phyloP scores from a whole-genome alignment of 2,888 invertebrate genomes.

The Phlogophora meticulosa region DNA sequence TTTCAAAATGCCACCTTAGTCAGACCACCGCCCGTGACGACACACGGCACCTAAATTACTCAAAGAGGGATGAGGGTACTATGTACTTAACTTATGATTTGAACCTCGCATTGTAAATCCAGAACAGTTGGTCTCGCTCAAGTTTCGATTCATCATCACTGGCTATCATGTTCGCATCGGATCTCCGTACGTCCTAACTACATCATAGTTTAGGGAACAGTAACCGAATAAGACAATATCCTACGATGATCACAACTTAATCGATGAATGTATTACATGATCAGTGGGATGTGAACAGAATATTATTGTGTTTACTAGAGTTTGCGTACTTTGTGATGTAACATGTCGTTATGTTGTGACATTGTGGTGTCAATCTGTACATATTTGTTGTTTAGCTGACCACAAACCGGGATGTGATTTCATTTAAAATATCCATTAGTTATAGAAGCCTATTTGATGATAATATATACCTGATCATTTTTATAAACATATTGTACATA shows the following conservation, averaged over 20 bases:
- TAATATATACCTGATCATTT: too few relatives aligned
- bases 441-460: conserved; percentile 1
- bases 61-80: not conserved
- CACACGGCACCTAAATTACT: too few relatives aligned
- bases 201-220: not conserved
- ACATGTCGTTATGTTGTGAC: conserved; percentile 23
- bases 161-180: not conserved
- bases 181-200: not conserved
- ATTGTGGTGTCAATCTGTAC: conserved; percentile 26
- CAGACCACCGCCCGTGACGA: too few relatives aligned
- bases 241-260: conserved; percentile 7
- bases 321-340: conserved; percentile 28
- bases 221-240: conserved; percentile 33
- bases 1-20: too few relatives aligned
- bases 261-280: not conserved
- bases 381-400: not conserved
- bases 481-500: too few relatives aligned
- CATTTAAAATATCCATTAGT: not conserved
- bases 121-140: not conserved
- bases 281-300: conserved; percentile 11
- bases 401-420: not conserved
- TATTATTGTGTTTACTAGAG: conserved; percentile 12
- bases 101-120: not conserved
- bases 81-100: not conserved
- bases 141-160: not conserved